Base-by-base conservation (phyloP, 1,140 invertebrate genomes). In the Aphidius gifuensis region DNA sequence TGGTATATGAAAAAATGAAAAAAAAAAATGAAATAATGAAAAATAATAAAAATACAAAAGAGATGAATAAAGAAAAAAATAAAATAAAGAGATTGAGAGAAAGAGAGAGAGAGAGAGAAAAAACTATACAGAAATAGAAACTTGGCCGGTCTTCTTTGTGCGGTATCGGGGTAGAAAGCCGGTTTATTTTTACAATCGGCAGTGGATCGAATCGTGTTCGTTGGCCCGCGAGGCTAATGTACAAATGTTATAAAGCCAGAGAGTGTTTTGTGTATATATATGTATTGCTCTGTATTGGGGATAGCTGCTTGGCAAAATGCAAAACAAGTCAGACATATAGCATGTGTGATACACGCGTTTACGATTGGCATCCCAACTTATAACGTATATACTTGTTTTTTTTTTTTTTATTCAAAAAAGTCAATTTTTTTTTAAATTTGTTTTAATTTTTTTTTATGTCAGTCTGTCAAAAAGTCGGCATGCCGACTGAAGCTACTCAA, bases 101-200 rank as follows among this genome's bases (percentile, higher is more conserved):
- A 3, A 5, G 16, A 16, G 16, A 32, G 23, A 32, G 23, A 32
- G 23, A 32, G 23, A 32, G 45, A 58, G n/a, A 5, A n/a, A 45
- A 38, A 46, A 32, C 9, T 4, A 60, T 39, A 6, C 50, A 23
- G 21, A 51, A 53, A 55, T 45, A 45, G n/a, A 61, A 48, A 48
- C 44, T 58, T 47, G 51, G 60, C 60, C 50, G 51, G 58, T 50
- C 49, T 60, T 44, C 61, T 62, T 62, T 62, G 61, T 57, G 58
- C 32, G 39, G 32, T 39, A 62, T 62, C 44, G 46, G 61, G 61
- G 61, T 62, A 62, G 40, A 48, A 56, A 56, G 61, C 55, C 62
- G 56, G 69, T 72, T 73, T 72, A 73, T 73, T 73, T 73, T 72
- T 72, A 71, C 71, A 73, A 73, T 73, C 71, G 67, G 67, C 68